These are phyloP conservation scores for Pao palembangensis DNA, from an alignment of 2,113 vertebrate species.

Conservation along the genomic window DNA sequence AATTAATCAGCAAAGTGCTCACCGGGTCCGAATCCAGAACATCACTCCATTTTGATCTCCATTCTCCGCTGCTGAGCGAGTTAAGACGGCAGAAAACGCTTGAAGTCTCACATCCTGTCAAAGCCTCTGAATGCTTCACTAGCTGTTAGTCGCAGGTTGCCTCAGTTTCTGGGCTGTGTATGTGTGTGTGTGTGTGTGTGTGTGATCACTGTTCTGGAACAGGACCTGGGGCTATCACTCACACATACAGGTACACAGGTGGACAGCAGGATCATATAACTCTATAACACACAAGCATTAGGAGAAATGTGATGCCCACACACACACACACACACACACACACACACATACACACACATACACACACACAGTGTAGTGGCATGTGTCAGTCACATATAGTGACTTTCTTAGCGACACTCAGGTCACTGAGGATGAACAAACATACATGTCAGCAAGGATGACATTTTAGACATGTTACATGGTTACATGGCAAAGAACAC, in stretches of 20 bases:
- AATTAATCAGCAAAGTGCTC: conserved; percentile 54
- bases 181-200: conserved; percentile 19
- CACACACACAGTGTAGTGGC: conserved; percentile 40
- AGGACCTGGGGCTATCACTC: conserved; percentile 66
- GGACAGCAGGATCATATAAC: conserved; percentile 45
- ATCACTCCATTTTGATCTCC: conserved; percentile 44
- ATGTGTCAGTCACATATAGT: conserved; percentile 45
- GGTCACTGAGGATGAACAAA: conserved; percentile 12
- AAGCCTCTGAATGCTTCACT: conserved; percentile 47
- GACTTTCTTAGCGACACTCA: conserved; percentile 38
- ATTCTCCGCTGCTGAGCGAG: conserved; percentile 19
- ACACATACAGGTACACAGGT: conserved; percentile 39
- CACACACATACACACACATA: conserved; percentile 17
- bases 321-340: conserved; percentile 15
- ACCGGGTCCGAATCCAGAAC: conserved; percentile 4
- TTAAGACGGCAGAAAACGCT: conserved; percentile 28
- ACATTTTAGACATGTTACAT: conserved; percentile 19
- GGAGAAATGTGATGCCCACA: conserved; percentile 51
- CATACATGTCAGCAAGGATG: conserved; percentile 10
- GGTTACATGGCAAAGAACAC: conserved; percentile 2
- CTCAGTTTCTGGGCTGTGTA: conserved; percentile 32
- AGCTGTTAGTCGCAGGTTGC: conserved; percentile 45
- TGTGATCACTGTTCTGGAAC: conserved; percentile 62
- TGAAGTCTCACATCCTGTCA: conserved; percentile 53
- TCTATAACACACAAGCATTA: conserved; percentile 39